Conservation (phyloP, 2,888 invertebrate genomes). For the Sepiola atlantica region DNA sequence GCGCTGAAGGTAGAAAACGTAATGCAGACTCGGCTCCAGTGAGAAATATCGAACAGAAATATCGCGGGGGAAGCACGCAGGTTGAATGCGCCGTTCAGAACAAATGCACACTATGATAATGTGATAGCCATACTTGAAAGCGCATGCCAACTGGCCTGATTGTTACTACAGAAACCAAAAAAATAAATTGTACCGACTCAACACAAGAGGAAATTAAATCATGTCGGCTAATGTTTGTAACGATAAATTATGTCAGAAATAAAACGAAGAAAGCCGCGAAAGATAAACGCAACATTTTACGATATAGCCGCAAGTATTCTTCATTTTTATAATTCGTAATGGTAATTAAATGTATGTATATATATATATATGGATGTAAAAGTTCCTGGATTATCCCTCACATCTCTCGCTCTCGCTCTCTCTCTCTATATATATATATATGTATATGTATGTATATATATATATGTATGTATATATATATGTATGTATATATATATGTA, state of each 20-base stretch:
- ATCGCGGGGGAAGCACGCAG: not conserved
- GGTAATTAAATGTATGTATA: too few species aligned
- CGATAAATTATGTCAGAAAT: not conserved
- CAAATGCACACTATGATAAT: not conserved
- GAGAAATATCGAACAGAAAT: not conserved
- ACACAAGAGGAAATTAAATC: not conserved
- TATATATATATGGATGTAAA: too few species aligned
- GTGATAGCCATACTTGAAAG: not conserved
- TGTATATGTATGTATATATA: too few species aligned
- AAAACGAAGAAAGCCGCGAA: not conserved
- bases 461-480: too few species aligned
- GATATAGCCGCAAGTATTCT: not conserved
- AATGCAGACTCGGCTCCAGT: too few species aligned
- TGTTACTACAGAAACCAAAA: not conserved
- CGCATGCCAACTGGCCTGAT: not conserved
- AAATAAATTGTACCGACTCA: not conserved
- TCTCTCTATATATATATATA: too few species aligned
- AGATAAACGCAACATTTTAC: not conserved
- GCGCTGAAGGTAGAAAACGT: too few species aligned
- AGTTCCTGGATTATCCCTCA: too few species aligned
- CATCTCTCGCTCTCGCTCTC: too few species aligned
- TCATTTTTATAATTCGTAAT: not conserved
- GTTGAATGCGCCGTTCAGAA: not conserved
- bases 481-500: too few species aligned
- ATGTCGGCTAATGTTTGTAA: not conserved